A percentile compares a stretch with the other conserved stretches of the same genome.
Conservation (phyloP, 2,888 invertebrate genomes). For the Seira musarum region DNA sequence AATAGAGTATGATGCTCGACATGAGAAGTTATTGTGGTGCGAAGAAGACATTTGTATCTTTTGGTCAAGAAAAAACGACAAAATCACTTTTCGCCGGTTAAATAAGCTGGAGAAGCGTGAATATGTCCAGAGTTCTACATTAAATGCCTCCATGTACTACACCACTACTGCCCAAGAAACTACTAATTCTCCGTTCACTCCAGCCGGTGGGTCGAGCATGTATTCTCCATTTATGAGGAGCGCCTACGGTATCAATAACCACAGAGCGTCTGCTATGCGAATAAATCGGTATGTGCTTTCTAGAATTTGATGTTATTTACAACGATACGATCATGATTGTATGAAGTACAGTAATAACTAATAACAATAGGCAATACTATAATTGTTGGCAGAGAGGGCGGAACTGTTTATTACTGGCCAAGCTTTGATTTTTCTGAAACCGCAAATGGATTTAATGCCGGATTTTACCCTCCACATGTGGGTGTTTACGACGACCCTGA, state of each 20-base stretch:
- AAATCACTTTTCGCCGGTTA: slow-evolving; percentile 63
- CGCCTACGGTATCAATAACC: background rate
- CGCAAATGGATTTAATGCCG: slow-evolving; percentile 62
- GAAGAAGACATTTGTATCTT: slow-evolving; percentile 67
- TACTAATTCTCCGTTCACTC: slow-evolving; percentile 52
- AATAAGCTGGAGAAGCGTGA: slow-evolving; percentile 61
- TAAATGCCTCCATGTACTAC: slow-evolving; percentile 63
- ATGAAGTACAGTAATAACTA: background rate
- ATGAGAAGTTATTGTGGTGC: slow-evolving; percentile 64
- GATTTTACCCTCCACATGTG: slow-evolving; percentile 69
- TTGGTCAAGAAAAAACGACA: slow-evolving; percentile 66
- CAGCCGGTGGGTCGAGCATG: slow-evolving; percentile 58
- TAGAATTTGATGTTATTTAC: background rate
- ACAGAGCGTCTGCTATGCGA: slow-evolving; percentile 55
- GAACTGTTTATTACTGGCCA: slow-evolving; percentile 66
- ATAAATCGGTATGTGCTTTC: slow-evolving; percentile 61
- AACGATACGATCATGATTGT: background rate
- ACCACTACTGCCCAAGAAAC: slow-evolving; percentile 55
- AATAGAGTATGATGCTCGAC: slow-evolving; percentile 59
- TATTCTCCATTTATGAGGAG: slow-evolving; percentile 54
- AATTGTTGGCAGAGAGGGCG: slow-evolving; percentile 64
- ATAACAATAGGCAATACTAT: background rate
- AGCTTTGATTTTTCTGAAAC: slow-evolving; percentile 65
- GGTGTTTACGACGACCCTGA: slow-evolving; percentile 69
- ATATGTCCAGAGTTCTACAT: slow-evolving; percentile 56